Evolutionary conservation across 1,140 invertebrate genomes (phyloP), one percentile per base, ranked within the genome.

Genomic region (Drosophila bocki): DNA sequence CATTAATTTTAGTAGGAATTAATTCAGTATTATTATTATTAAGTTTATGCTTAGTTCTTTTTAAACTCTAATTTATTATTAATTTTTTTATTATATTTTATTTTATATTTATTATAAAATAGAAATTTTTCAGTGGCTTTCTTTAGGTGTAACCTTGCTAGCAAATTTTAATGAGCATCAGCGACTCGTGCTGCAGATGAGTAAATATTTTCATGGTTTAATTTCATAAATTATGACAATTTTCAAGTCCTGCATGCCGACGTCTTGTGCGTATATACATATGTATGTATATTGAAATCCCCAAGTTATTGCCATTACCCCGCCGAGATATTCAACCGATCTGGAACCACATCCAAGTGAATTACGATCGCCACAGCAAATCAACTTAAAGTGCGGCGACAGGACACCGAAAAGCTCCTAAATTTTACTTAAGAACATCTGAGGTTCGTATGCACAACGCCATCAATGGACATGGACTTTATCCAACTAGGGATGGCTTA

Each of bases 401-500:
- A 68, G 74, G 85, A 84, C 74, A 64, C 61, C 80, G 39, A 81
- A 87, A 85, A 90, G 86, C 86, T 92, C 86, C 91, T 91, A 91
- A 91, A 91, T 91, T 91, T 91, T 91, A 91, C 91, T 91, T 91
- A 91, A 91, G 82, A 87, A 80, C 85, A 78, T 85, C 75, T 82
- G 70, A 26, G 19, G 17, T 37, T 51, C 32, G 59, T 56, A 56
- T 81, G 63, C 83, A 74, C 81, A 78, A 83, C 81, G 80, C 76
- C 80, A 87, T 87, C 84, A 88, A 87, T 87, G 84, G 84, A 41
- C 65, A 60, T 53, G 64, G 50, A 53, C 22, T 22, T 22, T 22
- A 22, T 22, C 22, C 3, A 22, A 15, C 19, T 54, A 54, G 51
- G 13, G 51, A 54, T 37, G 51, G 51, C 19, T 54, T 0, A 37